Base-by-base conservation (phyloP, 2,113 vertebrate species). In the Neolamprologus toae region DNA sequence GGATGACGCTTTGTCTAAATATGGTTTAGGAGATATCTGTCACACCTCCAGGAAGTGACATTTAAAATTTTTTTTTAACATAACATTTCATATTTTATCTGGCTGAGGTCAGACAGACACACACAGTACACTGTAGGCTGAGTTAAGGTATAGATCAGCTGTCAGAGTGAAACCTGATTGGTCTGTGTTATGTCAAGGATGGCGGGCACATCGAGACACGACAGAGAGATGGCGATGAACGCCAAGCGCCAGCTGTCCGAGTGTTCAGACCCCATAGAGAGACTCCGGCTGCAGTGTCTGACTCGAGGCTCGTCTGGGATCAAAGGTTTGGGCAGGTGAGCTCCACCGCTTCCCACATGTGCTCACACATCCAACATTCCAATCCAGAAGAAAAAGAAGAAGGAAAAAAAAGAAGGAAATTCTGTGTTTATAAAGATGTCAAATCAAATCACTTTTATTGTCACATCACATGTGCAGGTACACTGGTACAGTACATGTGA, bases 241-340 rank as follows among this genome's bases (percentile, higher is more conserved):
- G 97, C 98, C 63, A 97, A 95, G 86, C 97, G 82, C 35, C 94
- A 93, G 9, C 95, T 99, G 68, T 3, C 61, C 0, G 90, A 76
- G 5, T 94, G 96, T 13, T 92, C 95, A 0, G 97, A 99, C 83
- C 98, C 97, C 0, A 57, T 99, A 4, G 98, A 99, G 92, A 95
- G 86, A 7, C 97, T 99, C 14, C 93, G 98, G 1, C 95, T 99
- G 3, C 97, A 97, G 89, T 99, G 98, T 84, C 94, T 99, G 85
- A 83, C 97, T 23, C 94, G 96, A 40, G 98, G 98, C 1, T 98
- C 98, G 1, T 96, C 98, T 0, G 98, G 98, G 31, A 99, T 99
- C 95, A 99, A 99, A 94, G 98, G 98, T 1, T 97, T 99, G 13
- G 93, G 97, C 92, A 98, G 97, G 98, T 98, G 89, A 87, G 88